A percentile compares a stretch with the other conserved stretches of the same genome.
phyloP scores from a whole-genome alignment of 2,888 invertebrate species.

The Silvanus unidentatus region DNA sequence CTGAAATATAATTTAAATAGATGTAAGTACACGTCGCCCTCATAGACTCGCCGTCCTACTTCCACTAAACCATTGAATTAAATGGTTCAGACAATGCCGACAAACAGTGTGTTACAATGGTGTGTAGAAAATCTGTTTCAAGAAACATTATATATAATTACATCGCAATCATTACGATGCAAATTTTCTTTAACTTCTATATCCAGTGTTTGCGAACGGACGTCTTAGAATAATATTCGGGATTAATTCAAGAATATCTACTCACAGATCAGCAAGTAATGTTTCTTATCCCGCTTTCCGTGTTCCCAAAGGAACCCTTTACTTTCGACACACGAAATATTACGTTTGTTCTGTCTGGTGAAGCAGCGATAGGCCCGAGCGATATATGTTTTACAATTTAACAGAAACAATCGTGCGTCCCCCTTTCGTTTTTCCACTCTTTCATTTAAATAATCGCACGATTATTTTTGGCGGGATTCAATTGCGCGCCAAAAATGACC shows the following conservation, averaged over 20 bases:
- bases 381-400: not conserved
- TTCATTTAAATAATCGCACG: not conserved
- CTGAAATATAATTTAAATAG: conserved; percentile 7
- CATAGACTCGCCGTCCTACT: too few species aligned
- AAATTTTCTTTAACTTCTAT: conserved; percentile 45
- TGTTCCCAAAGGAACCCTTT: conserved; percentile 37
- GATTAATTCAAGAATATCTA: conserved; percentile 44
- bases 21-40: too few species aligned
- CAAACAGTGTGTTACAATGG: too few species aligned
- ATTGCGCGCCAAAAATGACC: not conserved
- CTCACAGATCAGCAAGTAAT: conserved; percentile 42
- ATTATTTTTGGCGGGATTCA: not conserved
- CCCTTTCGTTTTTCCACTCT: not conserved
- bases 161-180: conserved; percentile 44
- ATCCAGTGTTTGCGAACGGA: conserved; percentile 41
- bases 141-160: conserved; percentile 40
- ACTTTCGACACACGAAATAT: conserved; percentile 41
- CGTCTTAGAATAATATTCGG: conserved; percentile 44
- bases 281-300: conserved; percentile 36
- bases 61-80: too few species aligned
- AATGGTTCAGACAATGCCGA: too few species aligned
- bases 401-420: too few species aligned
- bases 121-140: conserved; percentile 12
- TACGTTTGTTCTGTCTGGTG: conserved; percentile 33
- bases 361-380: not conserved